Conservation (phyloP, 2,113 vertebrate species). For the Macrotis lagotis region DNA sequence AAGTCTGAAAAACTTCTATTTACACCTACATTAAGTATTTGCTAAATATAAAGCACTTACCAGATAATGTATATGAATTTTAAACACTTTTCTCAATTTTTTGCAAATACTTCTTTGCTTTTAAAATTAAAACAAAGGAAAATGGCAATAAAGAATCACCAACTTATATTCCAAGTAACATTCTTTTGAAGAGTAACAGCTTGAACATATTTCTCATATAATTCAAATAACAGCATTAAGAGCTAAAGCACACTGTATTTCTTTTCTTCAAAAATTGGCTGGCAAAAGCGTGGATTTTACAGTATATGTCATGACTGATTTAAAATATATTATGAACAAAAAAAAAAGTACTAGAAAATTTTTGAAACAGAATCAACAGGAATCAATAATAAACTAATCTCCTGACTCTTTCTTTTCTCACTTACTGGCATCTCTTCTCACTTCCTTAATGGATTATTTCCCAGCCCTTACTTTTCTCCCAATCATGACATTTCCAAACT, state of each 20-base stretch:
- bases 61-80: not conserved
- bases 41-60: not conserved
- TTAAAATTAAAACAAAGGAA: conserved; percentile 22
- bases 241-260: not conserved
- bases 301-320: not conserved
- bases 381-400: conserved; percentile 12
- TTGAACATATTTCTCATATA: no score
- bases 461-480: not conserved
- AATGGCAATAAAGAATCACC: not conserved
- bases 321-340: conserved; percentile 26
- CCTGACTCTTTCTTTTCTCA: not conserved
- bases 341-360: not conserved
- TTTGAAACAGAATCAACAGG: conserved; percentile 35
- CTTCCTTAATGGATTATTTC: conserved; percentile 37
- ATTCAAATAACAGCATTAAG: no score
- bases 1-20: conserved; percentile 4
- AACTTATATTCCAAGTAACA: not conserved
- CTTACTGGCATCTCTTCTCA: conserved; percentile 23
- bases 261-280: conserved; percentile 8
- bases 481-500: not conserved
- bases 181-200: no score
- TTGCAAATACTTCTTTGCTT: not conserved
- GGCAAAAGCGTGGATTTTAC: not conserved
- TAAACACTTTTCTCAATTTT: not conserved
- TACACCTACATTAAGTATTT: conserved; percentile 22